phyloP scores from a whole-genome alignment of 2,888 invertebrate species.

The Ctenicera cuprea region DNA sequence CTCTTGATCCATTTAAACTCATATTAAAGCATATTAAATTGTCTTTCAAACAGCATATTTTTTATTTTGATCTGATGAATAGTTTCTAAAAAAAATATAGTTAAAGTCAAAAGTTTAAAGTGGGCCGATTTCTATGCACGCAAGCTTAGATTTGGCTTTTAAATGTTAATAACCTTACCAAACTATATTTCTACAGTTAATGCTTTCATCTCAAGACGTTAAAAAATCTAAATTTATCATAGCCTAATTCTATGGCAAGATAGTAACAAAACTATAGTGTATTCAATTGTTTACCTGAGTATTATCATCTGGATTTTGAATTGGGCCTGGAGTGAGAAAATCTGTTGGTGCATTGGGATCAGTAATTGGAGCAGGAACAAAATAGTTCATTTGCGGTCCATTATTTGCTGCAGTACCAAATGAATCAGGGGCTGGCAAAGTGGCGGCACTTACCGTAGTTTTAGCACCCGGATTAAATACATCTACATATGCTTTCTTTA shows the following conservation, averaged over 20 bases:
- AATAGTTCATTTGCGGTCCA: constrained; percentile 73
- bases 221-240: no score
- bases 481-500: constrained; percentile 92
- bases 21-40: no score
- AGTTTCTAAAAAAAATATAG: no score
- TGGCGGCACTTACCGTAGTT: constrained; percentile 64
- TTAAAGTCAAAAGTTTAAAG: no score
- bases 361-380: constrained; percentile 75
- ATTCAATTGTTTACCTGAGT: constrained; percentile 62
- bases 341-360: constrained; percentile 76
- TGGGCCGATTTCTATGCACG: no score
- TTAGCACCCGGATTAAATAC: constrained; percentile 87
- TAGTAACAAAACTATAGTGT: not conserved
- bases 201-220: not conserved
- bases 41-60: no score
- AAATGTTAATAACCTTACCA: no score
- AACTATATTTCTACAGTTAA: not conserved
- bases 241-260: not conserved
- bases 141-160: no score
- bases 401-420: constrained; percentile 53
- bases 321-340: constrained; percentile 73
- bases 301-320: constrained; percentile 56
- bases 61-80: no score
- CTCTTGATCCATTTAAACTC: no score
- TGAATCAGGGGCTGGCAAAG: constrained; percentile 67